Evolutionary conservation across 2,888 invertebrate species (phyloP).

Genomic region (Geotrupes spiniger): DNA sequence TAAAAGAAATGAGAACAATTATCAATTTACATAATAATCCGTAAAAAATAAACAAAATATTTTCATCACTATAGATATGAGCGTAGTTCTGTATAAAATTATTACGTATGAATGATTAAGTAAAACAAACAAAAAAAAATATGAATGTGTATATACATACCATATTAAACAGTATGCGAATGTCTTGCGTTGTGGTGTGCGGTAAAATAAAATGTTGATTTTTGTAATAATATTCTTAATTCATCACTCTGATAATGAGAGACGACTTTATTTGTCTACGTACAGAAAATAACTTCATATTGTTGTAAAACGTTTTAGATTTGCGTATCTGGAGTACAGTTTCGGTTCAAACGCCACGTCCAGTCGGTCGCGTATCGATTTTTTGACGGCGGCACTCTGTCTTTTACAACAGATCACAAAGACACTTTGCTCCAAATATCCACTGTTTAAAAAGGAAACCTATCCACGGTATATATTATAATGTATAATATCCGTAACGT

Average conservation of each 20-base stretch:
- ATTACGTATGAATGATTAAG: constrained; percentile 37
- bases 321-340: constrained; percentile 13
- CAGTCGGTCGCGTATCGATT: too few species aligned
- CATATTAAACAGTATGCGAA: constrained; percentile 34
- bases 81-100: constrained; percentile 34
- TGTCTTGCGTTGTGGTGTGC: constrained; percentile 34
- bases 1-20: constrained; percentile 17
- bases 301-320: constrained; percentile 25
- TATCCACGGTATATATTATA: constrained; percentile 40
- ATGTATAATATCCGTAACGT: constrained; percentile 43
- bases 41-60: constrained; percentile 41
- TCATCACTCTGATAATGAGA: constrained; percentile 18
- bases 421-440: constrained; percentile 13
- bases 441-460: constrained; percentile 19
- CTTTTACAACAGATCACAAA: not conserved
- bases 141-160: constrained; percentile 38
- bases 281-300: constrained; percentile 28
- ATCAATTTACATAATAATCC: constrained; percentile 12
- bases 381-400: too few species aligned
- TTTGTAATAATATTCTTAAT: constrained; percentile 21
- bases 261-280: constrained; percentile 35
- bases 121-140: constrained; percentile 25
- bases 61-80: constrained; percentile 48
- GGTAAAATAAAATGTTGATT: constrained; percentile 27
- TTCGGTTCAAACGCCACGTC: too few species aligned